These are phyloP conservation scores for Astyanax mexicanus DNA, from an alignment of 2,797 vertebrate genomes.

Conservation along the genomic window DNA sequence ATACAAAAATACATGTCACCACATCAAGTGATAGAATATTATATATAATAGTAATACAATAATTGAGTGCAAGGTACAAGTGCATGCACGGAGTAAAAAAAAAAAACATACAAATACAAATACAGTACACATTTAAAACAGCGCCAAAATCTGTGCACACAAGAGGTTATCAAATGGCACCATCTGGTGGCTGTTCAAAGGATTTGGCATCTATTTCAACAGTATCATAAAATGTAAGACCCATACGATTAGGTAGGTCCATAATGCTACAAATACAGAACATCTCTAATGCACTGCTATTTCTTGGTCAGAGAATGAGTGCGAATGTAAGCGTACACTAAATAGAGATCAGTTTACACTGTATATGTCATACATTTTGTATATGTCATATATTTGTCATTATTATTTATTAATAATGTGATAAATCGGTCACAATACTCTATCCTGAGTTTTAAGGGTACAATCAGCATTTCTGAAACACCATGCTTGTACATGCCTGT, in stretches of 20 bases:
- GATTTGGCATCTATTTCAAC: not conserved
- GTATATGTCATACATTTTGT: no score
- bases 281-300: no score
- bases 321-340: no score
- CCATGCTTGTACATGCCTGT: no score
- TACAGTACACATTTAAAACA: not conserved
- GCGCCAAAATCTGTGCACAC: constrained; percentile 35
- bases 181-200: constrained; percentile 28
- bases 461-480: no score
- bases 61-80: not conserved
- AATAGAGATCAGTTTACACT: no score
- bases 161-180: constrained; percentile 17
- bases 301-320: no score
- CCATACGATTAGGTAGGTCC: not conserved
- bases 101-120: constrained; percentile 6
- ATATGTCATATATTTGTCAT: no score
- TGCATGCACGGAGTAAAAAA: constrained; percentile 4
- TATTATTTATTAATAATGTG: no score
- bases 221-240: not conserved
- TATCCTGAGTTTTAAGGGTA: no score
- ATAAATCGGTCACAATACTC: no score
- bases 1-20: not conserved
- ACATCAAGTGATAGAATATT: constrained; percentile 10
- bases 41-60: not conserved
- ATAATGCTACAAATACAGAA: no score